Conservation (phyloP, 1,140 invertebrate species). For the Pogonognathellus flavescens region DNA sequence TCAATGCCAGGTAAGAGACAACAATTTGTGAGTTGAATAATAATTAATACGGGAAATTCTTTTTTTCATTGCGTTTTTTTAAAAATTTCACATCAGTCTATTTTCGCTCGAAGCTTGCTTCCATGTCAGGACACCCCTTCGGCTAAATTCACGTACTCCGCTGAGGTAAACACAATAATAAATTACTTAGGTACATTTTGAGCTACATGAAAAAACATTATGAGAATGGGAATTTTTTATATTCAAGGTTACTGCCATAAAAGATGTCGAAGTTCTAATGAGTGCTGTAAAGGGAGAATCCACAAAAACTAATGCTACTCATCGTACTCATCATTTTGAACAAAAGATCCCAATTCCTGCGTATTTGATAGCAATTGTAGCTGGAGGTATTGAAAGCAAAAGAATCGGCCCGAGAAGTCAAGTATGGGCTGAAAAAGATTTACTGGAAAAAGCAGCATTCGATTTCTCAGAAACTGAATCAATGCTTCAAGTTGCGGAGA, state of each 20-base stretch:
- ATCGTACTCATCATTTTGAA: conserved; percentile 77
- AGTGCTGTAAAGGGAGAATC: conserved; percentile 77
- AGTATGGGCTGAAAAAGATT: conserved; percentile 91
- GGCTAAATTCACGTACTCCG: conserved; percentile 89
- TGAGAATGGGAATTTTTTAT: neutral
- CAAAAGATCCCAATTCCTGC: conserved; percentile 84
- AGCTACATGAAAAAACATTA: neutral
- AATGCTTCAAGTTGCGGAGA: conserved; percentile 86
- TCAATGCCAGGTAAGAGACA: conserved; percentile 81
- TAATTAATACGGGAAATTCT: too few species aligned
- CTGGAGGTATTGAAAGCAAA: conserved; percentile 83
- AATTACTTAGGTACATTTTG: neutral
- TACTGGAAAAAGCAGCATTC: conserved; percentile 85
- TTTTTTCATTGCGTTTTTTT: too few species aligned
- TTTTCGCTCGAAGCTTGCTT: conserved; percentile 87
- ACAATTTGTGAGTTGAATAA: neutral
- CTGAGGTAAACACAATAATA: conserved; percentile 70
- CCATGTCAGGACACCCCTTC: conserved; percentile 95
- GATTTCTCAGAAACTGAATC: conserved; percentile 91
- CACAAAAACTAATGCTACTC: neutral
- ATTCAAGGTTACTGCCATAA: conserved; percentile 78
- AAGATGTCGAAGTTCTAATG: conserved; percentile 87
- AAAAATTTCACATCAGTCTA: too few species aligned
- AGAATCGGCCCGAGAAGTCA: conserved; percentile 82
- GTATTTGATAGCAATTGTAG: conserved; percentile 88